Conservation (phyloP, 1,140 invertebrate species). For the Drosophila santomea region DNA sequence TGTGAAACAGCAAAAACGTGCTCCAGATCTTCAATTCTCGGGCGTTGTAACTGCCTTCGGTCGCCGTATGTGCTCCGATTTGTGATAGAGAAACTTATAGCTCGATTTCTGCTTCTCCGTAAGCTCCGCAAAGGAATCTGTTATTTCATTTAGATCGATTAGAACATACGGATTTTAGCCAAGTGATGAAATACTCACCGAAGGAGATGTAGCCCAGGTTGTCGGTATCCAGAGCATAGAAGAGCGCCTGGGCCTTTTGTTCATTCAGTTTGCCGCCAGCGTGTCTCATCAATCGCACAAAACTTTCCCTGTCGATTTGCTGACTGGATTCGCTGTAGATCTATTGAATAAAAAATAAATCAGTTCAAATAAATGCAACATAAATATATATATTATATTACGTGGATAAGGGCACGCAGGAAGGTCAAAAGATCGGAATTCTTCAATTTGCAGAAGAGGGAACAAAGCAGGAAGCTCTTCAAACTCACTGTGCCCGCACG, state of each 20-base stretch:
- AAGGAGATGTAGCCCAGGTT: slow-evolving; percentile 72
- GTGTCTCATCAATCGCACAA: slow-evolving; percentile 65
- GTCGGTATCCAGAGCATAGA: slow-evolving; percentile 62
- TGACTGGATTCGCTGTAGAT: slow-evolving; percentile 68
- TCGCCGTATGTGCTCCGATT: slow-evolving; percentile 69
- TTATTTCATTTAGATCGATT: background rate
- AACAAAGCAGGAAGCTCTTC: slow-evolving; percentile 77
- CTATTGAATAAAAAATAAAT: slow-evolving; percentile 24
- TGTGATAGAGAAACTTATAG: slow-evolving; percentile 74
- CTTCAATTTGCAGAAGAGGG: slow-evolving; percentile 73
- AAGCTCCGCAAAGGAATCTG: slow-evolving; percentile 56
- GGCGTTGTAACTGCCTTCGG: slow-evolving; percentile 34
- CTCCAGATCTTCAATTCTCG: slow-evolving; percentile 41
- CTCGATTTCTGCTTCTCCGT: slow-evolving; percentile 53
- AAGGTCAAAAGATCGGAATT: slow-evolving; percentile 72
- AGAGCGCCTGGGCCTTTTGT: slow-evolving; percentile 64
- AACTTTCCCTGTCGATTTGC: slow-evolving; percentile 63
- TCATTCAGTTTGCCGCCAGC: slow-evolving; percentile 66
- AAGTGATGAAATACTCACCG: slow-evolving; percentile 36
- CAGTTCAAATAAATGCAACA: background rate
- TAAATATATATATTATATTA: slow-evolving; percentile 28
- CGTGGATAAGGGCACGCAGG: slow-evolving; percentile 64
- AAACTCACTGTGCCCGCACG: slow-evolving; percentile 63
- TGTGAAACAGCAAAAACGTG: background rate
- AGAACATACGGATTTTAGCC: background rate